These are phyloP conservation scores for Callipepla californica DNA, from an alignment of 2,113 vertebrate genomes.

Conservation along the genomic window DNA sequence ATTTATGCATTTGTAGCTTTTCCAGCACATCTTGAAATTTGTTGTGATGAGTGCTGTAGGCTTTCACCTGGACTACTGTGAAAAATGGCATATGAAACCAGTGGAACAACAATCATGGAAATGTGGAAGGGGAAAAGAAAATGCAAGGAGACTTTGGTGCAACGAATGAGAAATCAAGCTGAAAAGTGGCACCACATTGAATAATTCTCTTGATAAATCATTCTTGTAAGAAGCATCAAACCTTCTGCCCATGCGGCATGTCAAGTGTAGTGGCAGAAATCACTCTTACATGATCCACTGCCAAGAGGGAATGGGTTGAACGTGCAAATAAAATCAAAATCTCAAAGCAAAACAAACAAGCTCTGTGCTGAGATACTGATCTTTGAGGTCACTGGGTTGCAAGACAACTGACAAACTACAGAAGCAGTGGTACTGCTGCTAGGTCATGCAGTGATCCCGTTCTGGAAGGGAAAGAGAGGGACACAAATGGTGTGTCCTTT, in stretches of 20 bases:
- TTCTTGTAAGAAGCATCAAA: not conserved
- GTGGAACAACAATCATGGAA: not conserved
- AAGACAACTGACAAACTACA: not conserved
- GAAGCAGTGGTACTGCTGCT: not conserved
- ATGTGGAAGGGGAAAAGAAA: not conserved
- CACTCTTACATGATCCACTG: not conserved
- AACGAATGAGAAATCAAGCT: not conserved
- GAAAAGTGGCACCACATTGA: not conserved
- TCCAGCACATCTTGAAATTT: not conserved
- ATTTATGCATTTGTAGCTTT: not conserved
- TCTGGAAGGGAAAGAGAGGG: not conserved
- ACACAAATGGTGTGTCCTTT: rapidly evolving
- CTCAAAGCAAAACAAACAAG: not conserved
- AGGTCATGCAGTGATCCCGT: rapidly evolving
- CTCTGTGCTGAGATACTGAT: not conserved
- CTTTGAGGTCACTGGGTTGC: not conserved
- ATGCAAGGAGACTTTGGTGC: not conserved
- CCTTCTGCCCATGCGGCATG: not conserved
- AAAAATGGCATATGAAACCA: rapidly evolving
- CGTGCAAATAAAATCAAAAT: rapidly evolving
- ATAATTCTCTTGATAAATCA: not conserved
- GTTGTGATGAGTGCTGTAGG: not conserved
- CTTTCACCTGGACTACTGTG: not conserved
- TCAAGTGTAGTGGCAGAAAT: not conserved
- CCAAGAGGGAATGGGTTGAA: not conserved